Base-by-base conservation (phyloP, 1,140 invertebrate genomes). In the Limonius californicus region DNA sequence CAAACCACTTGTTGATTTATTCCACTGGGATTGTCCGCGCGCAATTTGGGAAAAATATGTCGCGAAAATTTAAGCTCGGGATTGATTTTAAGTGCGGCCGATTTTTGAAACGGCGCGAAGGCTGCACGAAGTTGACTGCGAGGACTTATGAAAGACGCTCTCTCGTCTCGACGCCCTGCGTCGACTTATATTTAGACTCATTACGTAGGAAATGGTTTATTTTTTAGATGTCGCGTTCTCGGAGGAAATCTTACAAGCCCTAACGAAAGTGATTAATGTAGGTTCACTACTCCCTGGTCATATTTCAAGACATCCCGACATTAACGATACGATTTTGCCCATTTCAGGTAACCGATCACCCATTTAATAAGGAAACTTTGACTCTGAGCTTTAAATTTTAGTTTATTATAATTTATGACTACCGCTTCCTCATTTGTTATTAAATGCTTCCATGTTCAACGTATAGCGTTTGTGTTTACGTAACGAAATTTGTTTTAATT, bases 161-260 rank as follows among this genome's bases (percentile, higher is more conserved):
- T 2, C 2, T 39, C 35, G 35, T 12, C 35, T 39, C 35, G 35
- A 39, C 35, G 35, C 35, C 35, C 8, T 9, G 35, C 35, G 35
- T 39, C 35, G 35, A 12, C n/a, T 39, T 39, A 39, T 39, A 39
- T 39, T 39, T 39, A 39, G 35, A 39, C n/a, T 39, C 35, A 39
- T 18, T 61, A 69, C 64, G 63, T 54, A 27, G 61, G 45, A 56
- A 69, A 66, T 21, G 59, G 42, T 32, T 68, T 64, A 18, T 61
- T 66, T 43, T 70, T 67, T 18, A 57, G 16, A 14, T 55, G 55
- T 57, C 42, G 20, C 14, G 16, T 32, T 32, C 14, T 15, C 39
- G 18, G 15, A 18, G 1, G 39, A 57, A 57, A 19, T 57, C 21
- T 55, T 55, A 32, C 20, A 18, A 23, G 35, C 7, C n/a, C 35